Conservation (phyloP, 1,140 invertebrate species). For the Ridgeia piscesae region DNA sequence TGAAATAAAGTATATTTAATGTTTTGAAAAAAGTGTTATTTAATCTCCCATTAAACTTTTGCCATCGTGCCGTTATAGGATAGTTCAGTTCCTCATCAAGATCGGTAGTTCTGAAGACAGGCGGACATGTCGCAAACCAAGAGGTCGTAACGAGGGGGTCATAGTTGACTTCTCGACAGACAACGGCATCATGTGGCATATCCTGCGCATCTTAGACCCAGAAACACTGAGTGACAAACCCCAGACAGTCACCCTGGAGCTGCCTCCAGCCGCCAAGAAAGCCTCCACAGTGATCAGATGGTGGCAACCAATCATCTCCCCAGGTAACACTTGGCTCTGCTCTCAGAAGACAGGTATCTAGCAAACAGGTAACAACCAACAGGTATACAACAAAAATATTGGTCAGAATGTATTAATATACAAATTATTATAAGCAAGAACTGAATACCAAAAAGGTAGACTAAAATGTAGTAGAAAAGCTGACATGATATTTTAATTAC, state of each 20-base stretch:
- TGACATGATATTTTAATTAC: too few species aligned
- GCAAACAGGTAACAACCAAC: not conserved
- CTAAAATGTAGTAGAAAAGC: not conserved
- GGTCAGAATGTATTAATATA: too few species aligned
- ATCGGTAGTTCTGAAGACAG: slow-evolving; percentile 41
- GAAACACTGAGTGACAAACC: slow-evolving; percentile 42
- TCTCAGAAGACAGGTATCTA: not conserved
- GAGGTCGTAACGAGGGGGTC: slow-evolving; percentile 46
- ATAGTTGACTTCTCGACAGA: slow-evolving; percentile 53
- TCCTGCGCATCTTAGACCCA: slow-evolving; percentile 52
- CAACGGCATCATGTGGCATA: slow-evolving; percentile 56
- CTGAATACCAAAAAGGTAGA: not conserved
- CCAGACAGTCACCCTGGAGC: slow-evolving; percentile 45
- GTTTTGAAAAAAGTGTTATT: too few species aligned
- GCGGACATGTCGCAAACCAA: slow-evolving; percentile 38
- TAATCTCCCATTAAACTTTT: too few species aligned
- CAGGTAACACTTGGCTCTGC: slow-evolving; percentile 1
- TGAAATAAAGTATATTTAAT: too few species aligned
- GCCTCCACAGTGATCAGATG: slow-evolving; percentile 55
- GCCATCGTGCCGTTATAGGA: slow-evolving; percentile 38
- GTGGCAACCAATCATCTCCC: slow-evolving; percentile 52
- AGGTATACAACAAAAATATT: not conserved
- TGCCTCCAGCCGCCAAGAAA: slow-evolving; percentile 54
- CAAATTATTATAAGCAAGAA: not conserved
- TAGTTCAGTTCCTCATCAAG: slow-evolving; percentile 50